phyloP scores from a whole-genome alignment of 2,113 vertebrate genomes.

The Narcine bancroftii region DNA sequence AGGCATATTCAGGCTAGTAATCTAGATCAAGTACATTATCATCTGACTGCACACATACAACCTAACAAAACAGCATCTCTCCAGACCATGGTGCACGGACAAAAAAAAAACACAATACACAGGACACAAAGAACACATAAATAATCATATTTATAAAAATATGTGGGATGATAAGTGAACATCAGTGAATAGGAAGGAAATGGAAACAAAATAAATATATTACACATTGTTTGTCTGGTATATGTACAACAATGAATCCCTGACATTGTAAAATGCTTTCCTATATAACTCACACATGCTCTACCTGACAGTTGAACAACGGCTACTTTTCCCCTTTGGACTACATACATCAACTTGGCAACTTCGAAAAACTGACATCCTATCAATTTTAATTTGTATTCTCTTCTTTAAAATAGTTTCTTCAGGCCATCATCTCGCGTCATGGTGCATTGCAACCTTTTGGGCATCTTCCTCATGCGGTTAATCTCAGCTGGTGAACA shows the following conservation, averaged over 20 bases:
- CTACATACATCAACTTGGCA: not conserved
- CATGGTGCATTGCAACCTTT: not conserved
- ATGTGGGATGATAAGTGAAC: not conserved
- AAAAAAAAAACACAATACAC: no score
- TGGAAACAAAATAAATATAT: not conserved
- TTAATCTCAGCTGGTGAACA: not conserved
- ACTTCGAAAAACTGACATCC: not conserved
- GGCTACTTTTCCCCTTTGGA: not conserved
- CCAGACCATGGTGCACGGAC: no score
- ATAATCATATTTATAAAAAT: no score
- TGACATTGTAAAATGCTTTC: not conserved
- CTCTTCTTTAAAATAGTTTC: not conserved
- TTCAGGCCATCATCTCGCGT: not conserved
- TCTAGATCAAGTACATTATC: no score
- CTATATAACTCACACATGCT: not conserved
- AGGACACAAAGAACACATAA: no score
- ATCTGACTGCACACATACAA: no score
- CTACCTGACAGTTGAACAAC: not conserved
- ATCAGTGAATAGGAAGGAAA: not conserved
- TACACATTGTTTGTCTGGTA: not conserved
- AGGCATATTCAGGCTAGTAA: no score
- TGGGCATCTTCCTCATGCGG: not conserved
- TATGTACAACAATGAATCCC: not conserved
- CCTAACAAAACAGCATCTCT: no score
- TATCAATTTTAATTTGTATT: not conserved